Percentiles rank a stretch among this genome's conserved stretches.
Conservation (phyloP, 2,113 vertebrate genomes). For the Solenodon paradoxus region DNA sequence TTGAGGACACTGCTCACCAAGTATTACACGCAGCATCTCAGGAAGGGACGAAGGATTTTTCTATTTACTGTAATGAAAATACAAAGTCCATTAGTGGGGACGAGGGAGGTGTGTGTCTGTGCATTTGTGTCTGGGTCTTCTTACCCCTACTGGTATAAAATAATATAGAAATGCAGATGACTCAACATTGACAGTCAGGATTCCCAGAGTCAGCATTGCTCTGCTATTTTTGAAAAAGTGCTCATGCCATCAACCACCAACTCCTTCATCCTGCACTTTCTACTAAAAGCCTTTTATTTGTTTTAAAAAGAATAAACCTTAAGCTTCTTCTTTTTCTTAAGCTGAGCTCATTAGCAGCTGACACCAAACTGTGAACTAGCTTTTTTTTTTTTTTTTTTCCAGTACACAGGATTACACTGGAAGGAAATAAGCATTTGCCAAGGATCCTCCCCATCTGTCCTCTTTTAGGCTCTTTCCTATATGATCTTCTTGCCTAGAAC, state of each 20-base stretch:
- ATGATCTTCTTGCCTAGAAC: background rate
- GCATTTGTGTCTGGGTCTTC: slow-evolving; percentile 7
- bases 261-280: slow-evolving; percentile 35
- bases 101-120: slow-evolving; percentile 17
- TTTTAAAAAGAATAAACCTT: slow-evolving; percentile 8
- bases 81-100: background rate
- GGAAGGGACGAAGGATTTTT: background rate
- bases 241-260: slow-evolving; percentile 32
- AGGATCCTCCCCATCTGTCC: slow-evolving; percentile 6
- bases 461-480: background rate
- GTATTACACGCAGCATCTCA: background rate
- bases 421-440: slow-evolving; percentile 55
- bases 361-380: slow-evolving; percentile 23
- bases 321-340: slow-evolving; percentile 30
- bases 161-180: slow-evolving; percentile 67
- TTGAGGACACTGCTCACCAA: slow-evolving; percentile 28
- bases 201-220: slow-evolving; percentile 58
- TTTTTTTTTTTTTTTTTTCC: background rate
- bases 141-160: slow-evolving; percentile 33
- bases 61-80: background rate
- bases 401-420: slow-evolving; percentile 20
- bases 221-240: slow-evolving; percentile 51
- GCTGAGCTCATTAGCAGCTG: slow-evolving; percentile 50
- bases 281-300: slow-evolving; percentile 32
- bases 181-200: slow-evolving; percentile 64